Evolutionary conservation across 2,113 vertebrate species (phyloP), one percentile per base, ranked within the genome.

Genomic region (Rhea pennata): DNA sequence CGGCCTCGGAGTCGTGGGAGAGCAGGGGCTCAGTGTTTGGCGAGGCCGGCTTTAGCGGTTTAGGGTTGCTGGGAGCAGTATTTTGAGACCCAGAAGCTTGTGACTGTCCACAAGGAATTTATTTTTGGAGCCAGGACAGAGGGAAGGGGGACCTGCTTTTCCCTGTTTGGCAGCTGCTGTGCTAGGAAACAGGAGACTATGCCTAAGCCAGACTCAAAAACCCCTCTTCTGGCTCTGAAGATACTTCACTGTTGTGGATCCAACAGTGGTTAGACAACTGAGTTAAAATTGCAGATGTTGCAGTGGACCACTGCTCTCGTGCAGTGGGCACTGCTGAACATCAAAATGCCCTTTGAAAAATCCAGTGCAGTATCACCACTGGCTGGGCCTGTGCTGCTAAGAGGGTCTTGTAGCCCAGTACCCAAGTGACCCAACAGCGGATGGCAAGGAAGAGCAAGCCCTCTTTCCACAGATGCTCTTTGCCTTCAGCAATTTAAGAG

Each of bases 251-350:
- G 7, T 58, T 2, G 3, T 10, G 6, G 13, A 5, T 66, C 5
- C 22, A 15, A 44, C 6, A 3, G 20, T 0, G 0, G 44, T 24
- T 22, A 42, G 66, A 21, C 40, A 23, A 5, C 2, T 3, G n/a
- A 7, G 2, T 12, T 11, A 2, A 13, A 4, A 1, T 24, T 8
- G 0, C 5, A 2, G 8, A 0, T 8, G 10, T 1, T 24, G n/a
- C 31, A 1, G n/a, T 3, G 4, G 1, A 29, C 39, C 12, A 0
- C 6, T 33, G 29, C 42, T 33, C 16, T 15, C 7, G 7, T 36
- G 0, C 44, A 22, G 31, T 7, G 22, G 4, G 1, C 9, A 21
- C 3, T 70, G 44, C 31, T 75, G 56, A 36, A 5, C 19, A n/a
- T 8, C 31, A 5, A 26, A 84, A 15, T 8, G 15, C 6, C 0